Conservation (phyloP, 92 coral and sea anemone genomes). For the Porites evermanni region DNA sequence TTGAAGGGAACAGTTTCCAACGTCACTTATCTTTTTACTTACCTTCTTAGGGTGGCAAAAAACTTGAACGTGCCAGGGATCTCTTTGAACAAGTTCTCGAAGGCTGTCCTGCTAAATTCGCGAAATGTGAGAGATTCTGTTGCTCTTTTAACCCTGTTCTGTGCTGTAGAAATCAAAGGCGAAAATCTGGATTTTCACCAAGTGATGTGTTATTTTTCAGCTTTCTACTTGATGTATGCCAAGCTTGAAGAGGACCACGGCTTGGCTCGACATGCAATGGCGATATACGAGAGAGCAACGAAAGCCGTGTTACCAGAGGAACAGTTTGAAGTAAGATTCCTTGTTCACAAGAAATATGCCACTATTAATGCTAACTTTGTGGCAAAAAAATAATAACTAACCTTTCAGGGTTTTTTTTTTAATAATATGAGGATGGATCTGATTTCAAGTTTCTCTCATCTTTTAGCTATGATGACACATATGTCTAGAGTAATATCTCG, state of each 20-base stretch:
- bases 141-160: background rate
- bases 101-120: slow-evolving; percentile 96
- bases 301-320: slow-evolving; percentile 94
- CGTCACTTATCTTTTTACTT: background rate
- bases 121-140: slow-evolving; percentile 72
- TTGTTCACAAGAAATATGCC: background rate
- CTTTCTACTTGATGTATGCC: slow-evolving; percentile 96
- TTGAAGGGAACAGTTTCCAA: background rate
- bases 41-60: slow-evolving; percentile 88
- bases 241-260: slow-evolving; percentile 99
- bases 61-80: slow-evolving; percentile 93
- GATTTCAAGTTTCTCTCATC: too few species aligned
- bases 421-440: too few species aligned
- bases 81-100: slow-evolving; percentile 98
- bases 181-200: too few species aligned
- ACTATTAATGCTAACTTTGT: too few species aligned
- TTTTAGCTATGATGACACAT: too few species aligned
- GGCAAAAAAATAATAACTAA: too few species aligned
- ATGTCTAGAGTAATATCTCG: too few species aligned
- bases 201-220: slow-evolving; percentile 35
- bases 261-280: slow-evolving; percentile 99
- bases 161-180: too few species aligned
- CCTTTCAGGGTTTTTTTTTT: too few species aligned
- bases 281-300: slow-evolving; percentile 95
- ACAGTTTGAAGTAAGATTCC: slow-evolving; percentile 84